phyloP scores from a whole-genome alignment of 2,888 invertebrate genomes.

The Fabriciana adippe region DNA sequence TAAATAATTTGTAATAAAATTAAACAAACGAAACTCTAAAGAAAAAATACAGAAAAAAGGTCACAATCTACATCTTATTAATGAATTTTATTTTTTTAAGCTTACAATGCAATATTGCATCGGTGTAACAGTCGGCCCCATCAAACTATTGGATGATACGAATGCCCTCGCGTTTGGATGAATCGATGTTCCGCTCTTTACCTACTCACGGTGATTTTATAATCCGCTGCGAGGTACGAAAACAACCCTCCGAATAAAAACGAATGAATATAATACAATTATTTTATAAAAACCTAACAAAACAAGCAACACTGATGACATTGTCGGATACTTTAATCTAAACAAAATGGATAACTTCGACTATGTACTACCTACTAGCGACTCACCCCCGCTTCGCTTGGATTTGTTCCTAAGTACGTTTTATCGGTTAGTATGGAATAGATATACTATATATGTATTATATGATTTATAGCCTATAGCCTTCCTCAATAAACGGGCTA shows the following conservation, averaged over 20 bases:
- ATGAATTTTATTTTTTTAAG: background rate
- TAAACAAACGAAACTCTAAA: no score
- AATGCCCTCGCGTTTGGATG: slow-evolving; percentile 64
- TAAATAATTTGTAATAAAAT: no score
- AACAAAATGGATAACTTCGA: slow-evolving; percentile 5
- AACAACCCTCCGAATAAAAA: slow-evolving; percentile 34
- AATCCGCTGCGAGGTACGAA: slow-evolving; percentile 61
- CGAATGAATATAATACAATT: slow-evolving; percentile 64
- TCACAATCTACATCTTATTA: no score
- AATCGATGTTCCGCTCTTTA: slow-evolving; percentile 69
- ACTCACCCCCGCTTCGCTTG: no score
- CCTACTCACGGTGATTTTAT: slow-evolving; percentile 67
- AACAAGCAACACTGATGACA: slow-evolving; percentile 26
- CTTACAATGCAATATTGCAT: background rate
- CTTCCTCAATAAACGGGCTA: no score
- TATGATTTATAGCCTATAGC: no score
- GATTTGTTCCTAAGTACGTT: no score
- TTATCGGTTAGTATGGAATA: no score
- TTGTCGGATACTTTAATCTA: slow-evolving; percentile 2
- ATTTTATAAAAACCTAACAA: slow-evolving; percentile 54
- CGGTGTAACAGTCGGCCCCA: slow-evolving; percentile 54
- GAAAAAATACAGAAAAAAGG: no score
- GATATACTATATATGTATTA: no score
- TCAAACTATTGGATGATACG: slow-evolving; percentile 59
- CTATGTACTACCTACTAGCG: no score